phyloP scores from a whole-genome alignment of 2,888 invertebrate genomes.

The Andrena bucephala region DNA sequence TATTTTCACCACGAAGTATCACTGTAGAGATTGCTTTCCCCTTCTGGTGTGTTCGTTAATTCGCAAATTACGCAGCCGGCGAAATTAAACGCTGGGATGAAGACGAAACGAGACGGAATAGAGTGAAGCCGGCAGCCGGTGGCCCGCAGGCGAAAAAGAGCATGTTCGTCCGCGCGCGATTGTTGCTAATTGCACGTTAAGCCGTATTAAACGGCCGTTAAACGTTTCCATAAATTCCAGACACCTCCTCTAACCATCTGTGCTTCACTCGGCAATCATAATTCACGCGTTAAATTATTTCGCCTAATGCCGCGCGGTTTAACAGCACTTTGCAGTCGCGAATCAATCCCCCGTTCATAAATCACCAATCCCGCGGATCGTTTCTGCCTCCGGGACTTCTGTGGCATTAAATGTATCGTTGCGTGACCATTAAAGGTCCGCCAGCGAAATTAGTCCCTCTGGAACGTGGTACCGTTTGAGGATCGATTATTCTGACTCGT shows the following conservation, averaged over 20 bases:
- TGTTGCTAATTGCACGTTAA: constrained; percentile 46
- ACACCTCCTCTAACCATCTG: background rate
- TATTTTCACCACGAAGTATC: background rate
- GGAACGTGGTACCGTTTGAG: no score
- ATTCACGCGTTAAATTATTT: constrained; percentile 19
- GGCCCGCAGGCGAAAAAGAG: no score
- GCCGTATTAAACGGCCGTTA: constrained; percentile 28
- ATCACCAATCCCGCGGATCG: background rate
- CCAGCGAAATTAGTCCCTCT: no score
- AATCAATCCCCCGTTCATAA: constrained; percentile 1
- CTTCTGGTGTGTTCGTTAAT: background rate
- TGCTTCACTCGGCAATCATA: constrained; percentile 2
- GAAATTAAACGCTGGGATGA: background rate
- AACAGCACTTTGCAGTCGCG: background rate
- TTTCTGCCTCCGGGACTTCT: background rate
- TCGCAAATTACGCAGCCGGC: background rate
- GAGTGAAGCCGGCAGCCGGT: background rate
- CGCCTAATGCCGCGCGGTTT: background rate
- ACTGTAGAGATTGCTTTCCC: background rate
- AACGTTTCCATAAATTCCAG: constrained; percentile 45
- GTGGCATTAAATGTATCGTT: background rate
- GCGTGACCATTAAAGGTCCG: background rate
- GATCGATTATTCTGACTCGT: no score
- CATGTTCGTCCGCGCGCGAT: constrained; percentile 3
- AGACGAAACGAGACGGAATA: background rate